A percentile compares a stretch with the other conserved stretches of the same genome.
phyloP scores from a whole-genome alignment of 2,113 vertebrate genomes.

The Anarhynchus alexandrinus region DNA sequence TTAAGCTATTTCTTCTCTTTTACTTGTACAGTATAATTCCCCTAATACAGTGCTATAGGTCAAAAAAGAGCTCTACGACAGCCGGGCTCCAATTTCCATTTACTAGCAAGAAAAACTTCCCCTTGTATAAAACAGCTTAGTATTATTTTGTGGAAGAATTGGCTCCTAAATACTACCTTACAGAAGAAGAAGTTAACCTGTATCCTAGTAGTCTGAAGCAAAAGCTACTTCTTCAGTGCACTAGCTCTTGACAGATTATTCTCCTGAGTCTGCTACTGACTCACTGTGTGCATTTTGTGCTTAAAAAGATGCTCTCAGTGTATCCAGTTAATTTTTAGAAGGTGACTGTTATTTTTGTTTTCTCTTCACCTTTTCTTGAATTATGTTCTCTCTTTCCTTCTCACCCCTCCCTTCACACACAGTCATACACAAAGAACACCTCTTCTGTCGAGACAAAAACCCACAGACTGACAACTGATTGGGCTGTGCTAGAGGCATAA shows the following conservation, averaged over 20 bases:
- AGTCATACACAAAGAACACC: background rate
- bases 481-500: background rate
- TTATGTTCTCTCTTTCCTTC: background rate
- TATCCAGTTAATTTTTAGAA: background rate
- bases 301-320: background rate
- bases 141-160: background rate
- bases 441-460: background rate
- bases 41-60: conserved; percentile 17
- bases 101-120: background rate
- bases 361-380: background rate
- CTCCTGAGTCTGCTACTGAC: background rate
- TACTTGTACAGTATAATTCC: conserved; percentile 19
- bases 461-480: background rate
- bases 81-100: background rate
- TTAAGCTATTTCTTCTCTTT: conserved; percentile 6
- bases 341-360: background rate
- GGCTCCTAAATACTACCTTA: background rate
- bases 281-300: background rate
- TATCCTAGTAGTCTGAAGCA: background rate
- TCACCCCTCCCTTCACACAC: background rate
- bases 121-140: background rate
- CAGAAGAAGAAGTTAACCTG: background rate
- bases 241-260: background rate
- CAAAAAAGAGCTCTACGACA: background rate
- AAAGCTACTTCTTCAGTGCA: background rate